These are phyloP conservation scores for Cancer borealis DNA, from an alignment of 2,888 invertebrate genomes.

Conservation along the genomic window DNA sequence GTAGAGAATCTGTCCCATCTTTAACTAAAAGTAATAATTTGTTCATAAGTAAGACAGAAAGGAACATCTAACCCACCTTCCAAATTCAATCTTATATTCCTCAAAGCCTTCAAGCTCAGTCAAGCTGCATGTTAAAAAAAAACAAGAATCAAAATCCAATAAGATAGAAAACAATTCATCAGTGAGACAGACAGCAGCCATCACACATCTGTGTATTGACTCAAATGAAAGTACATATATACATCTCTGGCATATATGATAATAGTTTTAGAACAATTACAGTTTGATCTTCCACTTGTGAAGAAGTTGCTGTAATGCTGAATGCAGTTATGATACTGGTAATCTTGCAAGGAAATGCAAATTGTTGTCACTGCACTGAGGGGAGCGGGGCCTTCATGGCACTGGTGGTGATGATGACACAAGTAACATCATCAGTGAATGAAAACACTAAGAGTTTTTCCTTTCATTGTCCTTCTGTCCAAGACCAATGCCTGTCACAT, in stretches of 20 bases:
- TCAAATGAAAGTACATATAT: neutral
- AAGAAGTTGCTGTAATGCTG: neutral
- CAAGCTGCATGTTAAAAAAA: constrained; percentile 70
- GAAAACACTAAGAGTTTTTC: neutral
- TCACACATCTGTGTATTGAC: neutral
- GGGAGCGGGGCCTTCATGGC: neutral
- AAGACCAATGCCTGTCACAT: neutral
- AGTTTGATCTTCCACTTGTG: neutral
- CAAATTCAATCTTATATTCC: constrained; percentile 71
- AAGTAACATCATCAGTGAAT: neutral
- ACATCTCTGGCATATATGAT: neutral
- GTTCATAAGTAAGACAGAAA: neutral
- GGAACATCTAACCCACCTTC: constrained; percentile 65
- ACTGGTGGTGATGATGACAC: neutral
- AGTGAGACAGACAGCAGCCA: neutral
- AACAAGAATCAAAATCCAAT: neutral
- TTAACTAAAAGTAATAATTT: neutral
- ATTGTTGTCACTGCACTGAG: neutral
- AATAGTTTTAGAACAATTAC: neutral
- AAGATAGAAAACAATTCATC: neutral
- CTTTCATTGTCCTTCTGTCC: neutral
- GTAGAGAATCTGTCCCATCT: too few relatives aligned
- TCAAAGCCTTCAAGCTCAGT: constrained; percentile 75
- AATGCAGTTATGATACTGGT: neutral
- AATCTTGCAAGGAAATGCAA: neutral